Evolutionary conservation across 2,888 invertebrate genomes (phyloP), one percentile per base, ranked within the genome.

Genomic region (Epirrhoe tristata): DNA sequence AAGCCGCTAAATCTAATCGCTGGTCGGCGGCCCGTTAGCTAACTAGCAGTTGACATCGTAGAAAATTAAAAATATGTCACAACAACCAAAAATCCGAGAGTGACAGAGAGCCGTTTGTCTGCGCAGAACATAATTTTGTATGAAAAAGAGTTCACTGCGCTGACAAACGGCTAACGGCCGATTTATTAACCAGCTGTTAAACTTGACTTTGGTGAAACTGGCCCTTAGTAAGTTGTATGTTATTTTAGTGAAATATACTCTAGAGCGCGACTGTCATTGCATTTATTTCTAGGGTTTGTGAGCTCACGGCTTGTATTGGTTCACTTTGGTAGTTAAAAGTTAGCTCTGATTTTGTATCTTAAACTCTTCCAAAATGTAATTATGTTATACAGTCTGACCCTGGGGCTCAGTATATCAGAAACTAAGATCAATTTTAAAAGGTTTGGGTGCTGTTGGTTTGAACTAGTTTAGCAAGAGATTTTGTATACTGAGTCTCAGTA

Each of bases 401-500:
- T 34, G 46, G 6, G 6, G 17, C 54, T 62, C 52, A 58, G 61
- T 53, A 66, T 58, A 62, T 56, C 52, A 16, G 16, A 59, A 55
- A 52, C 51, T 36, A 51, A 14, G 2, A 12, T 55, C 12, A 43
- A 46, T 14, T 48, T 16, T 6, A n/a, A 43, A 43, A 43, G 39
- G 55, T 34, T 43, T 14, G 48, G 43, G 58, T 52, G 36, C 54
- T 50, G 10, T 57, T 43, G 43, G 17, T 46, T 31, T 50, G 17
- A 17, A 12, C 0, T 34, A 34, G 39, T 43, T 43, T 43, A 12
- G 2, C 54, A 58, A 60, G 46, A 54, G 43, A 8, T 56, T 4
- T 63, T 39, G 65, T 70, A 56, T 67, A 66, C 65, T 66, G 59
- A 68, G 61, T 59, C 57, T 32, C 56, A 60, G 32, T 60, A 71